A percentile compares a stretch with the other conserved stretches of the same genome.
Conservation (phyloP, 1,140 invertebrate genomes). For the Limonius californicus region DNA sequence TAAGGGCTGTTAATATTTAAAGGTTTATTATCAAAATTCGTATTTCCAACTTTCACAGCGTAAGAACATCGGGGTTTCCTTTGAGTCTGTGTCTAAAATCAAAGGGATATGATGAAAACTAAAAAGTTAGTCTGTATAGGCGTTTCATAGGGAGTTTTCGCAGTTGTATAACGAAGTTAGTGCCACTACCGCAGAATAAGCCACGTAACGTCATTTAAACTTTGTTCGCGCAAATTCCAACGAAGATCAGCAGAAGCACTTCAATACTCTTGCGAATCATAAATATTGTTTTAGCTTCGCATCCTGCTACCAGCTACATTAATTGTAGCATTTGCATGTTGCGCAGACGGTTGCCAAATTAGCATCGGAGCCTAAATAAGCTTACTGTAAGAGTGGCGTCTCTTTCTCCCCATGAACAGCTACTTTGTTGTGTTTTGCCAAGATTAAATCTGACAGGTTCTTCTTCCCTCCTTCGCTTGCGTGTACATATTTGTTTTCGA, state of each 20-base stretch:
- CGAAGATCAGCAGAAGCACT: neutral
- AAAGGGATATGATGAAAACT: too few relatives aligned
- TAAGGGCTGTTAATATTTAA: too few relatives aligned
- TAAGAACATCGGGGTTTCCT: too few relatives aligned
- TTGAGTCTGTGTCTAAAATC: too few relatives aligned
- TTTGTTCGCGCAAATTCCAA: too few relatives aligned
- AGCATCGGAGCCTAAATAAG: conserved; percentile 14
- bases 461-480: neutral
- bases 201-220: too few relatives aligned
- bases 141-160: too few relatives aligned
- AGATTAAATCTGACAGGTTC: conserved; percentile 17
- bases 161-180: too few relatives aligned
- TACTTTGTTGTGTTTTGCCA: conserved; percentile 15
- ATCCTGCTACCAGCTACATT: conserved; percentile 5
- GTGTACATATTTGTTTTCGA: neutral
- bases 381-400: conserved; percentile 12
- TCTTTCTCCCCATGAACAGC: neutral
- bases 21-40: too few relatives aligned
- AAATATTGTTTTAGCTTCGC: conserved; percentile 12
- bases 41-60: too few relatives aligned
- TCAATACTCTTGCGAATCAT: conserved; percentile 14
- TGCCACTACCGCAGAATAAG: too few relatives aligned
- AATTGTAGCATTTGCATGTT: conserved; percentile 17
- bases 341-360: conserved; percentile 18
- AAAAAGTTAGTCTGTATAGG: too few relatives aligned